A percentile compares a stretch with the other conserved stretches of the same genome.
These are phyloP conservation scores for Syngnathus typhle DNA, from an alignment of 2,113 vertebrate species.

Conservation along the genomic window DNA sequence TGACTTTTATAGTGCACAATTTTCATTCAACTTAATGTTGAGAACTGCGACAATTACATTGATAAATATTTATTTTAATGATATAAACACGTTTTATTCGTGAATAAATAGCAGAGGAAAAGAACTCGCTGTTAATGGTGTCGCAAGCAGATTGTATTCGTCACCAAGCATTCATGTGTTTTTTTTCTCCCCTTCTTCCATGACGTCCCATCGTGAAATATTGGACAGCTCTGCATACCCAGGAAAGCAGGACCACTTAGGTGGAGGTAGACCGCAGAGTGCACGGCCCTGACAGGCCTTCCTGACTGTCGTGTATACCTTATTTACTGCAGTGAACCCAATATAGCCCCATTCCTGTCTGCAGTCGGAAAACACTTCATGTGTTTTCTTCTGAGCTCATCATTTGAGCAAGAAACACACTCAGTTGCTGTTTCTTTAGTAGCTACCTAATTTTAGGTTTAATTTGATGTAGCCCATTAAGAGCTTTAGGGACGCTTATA, in stretches of 20 bases:
- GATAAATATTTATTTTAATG: neutral
- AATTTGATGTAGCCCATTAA: neutral
- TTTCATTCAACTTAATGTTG: neutral
- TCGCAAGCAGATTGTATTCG: conserved; percentile 38
- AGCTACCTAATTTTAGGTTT: neutral
- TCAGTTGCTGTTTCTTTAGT: neutral
- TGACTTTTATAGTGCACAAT: too few species aligned
- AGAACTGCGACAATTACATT: neutral
- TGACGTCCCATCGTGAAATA: conserved; percentile 82
- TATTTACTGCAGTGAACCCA: conserved; percentile 32
- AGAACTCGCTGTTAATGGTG: neutral
- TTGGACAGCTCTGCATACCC: conserved; percentile 74
- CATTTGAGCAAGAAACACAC: neutral
- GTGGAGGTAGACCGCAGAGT: conserved; percentile 54
- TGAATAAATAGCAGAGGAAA: neutral
- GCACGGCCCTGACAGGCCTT: conserved; percentile 46
- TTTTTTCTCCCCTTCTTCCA: conserved; percentile 76
- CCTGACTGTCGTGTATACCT: conserved; percentile 29
- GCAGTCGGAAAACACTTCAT: neutral
- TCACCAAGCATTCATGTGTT: conserved; percentile 29
- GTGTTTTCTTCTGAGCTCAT: neutral
- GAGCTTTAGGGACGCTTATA: neutral
- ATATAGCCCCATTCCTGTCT: neutral
- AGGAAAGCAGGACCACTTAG: conserved; percentile 77
- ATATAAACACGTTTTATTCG: neutral